A percentile compares a stretch with the other conserved stretches of the same genome.
These are phyloP conservation scores for Meganola albula DNA, from an alignment of 2,888 invertebrate species.

Conservation along the genomic window DNA sequence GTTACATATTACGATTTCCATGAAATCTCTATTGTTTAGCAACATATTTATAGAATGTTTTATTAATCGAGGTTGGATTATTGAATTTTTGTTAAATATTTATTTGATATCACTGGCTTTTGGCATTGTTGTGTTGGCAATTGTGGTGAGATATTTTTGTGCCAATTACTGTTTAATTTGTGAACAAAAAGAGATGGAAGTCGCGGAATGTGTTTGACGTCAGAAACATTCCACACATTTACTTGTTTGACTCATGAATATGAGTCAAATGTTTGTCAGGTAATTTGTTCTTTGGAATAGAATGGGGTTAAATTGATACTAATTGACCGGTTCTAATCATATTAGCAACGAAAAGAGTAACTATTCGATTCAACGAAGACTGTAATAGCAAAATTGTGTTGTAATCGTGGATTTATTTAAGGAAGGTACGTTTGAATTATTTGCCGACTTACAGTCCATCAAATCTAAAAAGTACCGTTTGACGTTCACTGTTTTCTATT, in stretches of 20 bases:
- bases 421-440: too few relatives aligned
- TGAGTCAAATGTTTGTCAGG: too few relatives aligned
- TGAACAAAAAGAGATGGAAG: constrained; percentile 14
- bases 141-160: constrained; percentile 4
- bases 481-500: too few relatives aligned
- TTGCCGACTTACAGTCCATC: too few relatives aligned
- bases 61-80: constrained; percentile 13
- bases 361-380: too few relatives aligned
- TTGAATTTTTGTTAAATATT: background rate
- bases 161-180: constrained; percentile 15
- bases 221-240: constrained; percentile 8
- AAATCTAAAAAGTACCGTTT: too few relatives aligned
- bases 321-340: too few relatives aligned
- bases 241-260: constrained; percentile 18
- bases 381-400: too few relatives aligned
- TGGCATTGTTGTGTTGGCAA: background rate
- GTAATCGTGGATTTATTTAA: too few relatives aligned
- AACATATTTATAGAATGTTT: constrained; percentile 16
- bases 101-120: background rate
- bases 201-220: constrained; percentile 13
- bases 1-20: constrained; percentile 19
- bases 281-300: too few relatives aligned
- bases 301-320: too few relatives aligned
- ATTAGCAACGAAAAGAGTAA: too few relatives aligned
- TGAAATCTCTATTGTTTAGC: constrained; percentile 17